A percentile compares a stretch with the other conserved stretches of the same genome.
phyloP scores from a whole-genome alignment of 2,113 vertebrate genomes.

The Danionella cerebrum region DNA sequence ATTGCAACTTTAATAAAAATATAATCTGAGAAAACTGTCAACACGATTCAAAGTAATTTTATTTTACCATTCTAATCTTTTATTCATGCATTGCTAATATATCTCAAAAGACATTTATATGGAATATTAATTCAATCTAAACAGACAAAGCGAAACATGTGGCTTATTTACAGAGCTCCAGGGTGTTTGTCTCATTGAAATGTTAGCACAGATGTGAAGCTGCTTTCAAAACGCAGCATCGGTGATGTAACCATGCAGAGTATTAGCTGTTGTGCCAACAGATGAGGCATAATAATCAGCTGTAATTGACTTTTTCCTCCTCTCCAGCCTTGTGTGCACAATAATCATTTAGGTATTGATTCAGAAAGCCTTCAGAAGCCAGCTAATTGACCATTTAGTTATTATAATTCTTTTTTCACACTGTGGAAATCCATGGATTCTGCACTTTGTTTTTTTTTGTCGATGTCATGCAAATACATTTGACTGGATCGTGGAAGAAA shows the following conservation, averaged over 20 bases:
- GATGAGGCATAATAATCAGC: constrained; percentile 4
- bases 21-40: too few species aligned
- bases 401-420: neutral
- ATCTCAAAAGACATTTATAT: neutral
- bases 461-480: neutral
- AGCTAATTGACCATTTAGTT: neutral
- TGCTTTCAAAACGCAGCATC: neutral
- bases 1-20: too few species aligned
- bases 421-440: neutral
- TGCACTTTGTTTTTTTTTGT: neutral
- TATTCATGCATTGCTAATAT: neutral
- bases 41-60: neutral
- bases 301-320: neutral
- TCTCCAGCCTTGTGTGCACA: neutral
- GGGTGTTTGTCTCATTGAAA: neutral
- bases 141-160: neutral
- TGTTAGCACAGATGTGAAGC: neutral
- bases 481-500: neutral
- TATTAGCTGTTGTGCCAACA: neutral
- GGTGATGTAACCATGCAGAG: neutral
- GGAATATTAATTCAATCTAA: neutral
- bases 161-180: neutral
- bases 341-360: neutral
- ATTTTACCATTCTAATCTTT: neutral
- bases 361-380: neutral